A percentile compares a stretch with the other conserved stretches of the same genome.
Evolutionary conservation across 2,113 vertebrate genomes (phyloP).

Genomic region (Prunella himalayana): DNA sequence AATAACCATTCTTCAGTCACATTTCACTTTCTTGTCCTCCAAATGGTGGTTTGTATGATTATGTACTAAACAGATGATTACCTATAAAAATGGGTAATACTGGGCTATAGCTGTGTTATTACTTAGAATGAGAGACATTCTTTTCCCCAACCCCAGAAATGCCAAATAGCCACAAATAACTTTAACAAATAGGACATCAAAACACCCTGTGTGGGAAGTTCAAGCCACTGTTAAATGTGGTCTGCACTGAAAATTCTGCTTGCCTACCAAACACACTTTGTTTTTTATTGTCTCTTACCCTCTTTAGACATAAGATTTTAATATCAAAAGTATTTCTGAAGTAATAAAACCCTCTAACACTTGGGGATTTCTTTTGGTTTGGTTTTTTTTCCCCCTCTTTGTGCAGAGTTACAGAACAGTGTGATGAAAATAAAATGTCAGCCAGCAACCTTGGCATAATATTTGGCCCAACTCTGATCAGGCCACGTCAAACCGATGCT

Average conservation of each 20-base stretch:
- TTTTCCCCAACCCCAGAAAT: neutral
- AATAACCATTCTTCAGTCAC: neutral
- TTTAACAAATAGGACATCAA: neutral
- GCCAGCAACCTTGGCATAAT: constrained; percentile 96
- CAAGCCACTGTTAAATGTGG: neutral
- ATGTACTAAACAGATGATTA: neutral
- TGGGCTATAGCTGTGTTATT: neutral
- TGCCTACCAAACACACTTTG: neutral
- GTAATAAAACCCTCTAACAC: neutral
- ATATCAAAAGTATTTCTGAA: neutral
- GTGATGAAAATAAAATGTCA: constrained; percentile 97
- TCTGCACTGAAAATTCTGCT: neutral
- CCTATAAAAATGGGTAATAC: neutral
- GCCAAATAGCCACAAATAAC: neutral
- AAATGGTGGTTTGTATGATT: neutral
- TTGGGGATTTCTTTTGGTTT: neutral
- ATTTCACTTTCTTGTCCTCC: neutral
- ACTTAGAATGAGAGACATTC: neutral
- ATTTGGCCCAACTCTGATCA: constrained; percentile 94
- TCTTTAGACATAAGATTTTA: neutral
- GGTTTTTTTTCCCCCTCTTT: neutral
- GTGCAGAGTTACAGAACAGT: constrained; percentile 84
- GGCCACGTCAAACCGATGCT: constrained; percentile 87
- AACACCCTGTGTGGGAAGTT: neutral
- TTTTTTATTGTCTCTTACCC: neutral